Evolutionary conservation across 2,797 vertebrate genomes (phyloP).

Genomic region (Salmo trutta): DNA sequence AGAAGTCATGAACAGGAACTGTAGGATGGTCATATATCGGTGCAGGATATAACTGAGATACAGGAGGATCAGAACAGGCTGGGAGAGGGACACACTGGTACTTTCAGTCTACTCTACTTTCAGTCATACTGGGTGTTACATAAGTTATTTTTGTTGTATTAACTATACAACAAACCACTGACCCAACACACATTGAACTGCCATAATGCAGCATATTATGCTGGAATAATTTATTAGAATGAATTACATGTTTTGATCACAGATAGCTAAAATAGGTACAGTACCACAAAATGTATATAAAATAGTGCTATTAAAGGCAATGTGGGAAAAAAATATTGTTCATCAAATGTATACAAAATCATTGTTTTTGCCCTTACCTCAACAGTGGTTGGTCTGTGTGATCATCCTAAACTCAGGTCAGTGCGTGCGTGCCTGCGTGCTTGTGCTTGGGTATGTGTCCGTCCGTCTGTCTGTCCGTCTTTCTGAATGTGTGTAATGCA

Average conservation of each 20-base stretch:
- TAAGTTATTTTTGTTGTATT: neutral
- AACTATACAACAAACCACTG: neutral
- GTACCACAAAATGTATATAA: too few species aligned
- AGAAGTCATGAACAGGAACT: neutral
- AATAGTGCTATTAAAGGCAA: too few species aligned
- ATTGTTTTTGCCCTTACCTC: neutral
- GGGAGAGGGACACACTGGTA: neutral
- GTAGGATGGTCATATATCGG: neutral
- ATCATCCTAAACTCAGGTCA: neutral
- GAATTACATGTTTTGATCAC: neutral
- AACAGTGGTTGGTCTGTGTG: neutral
- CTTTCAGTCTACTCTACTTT: neutral
- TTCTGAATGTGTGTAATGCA: conserved; percentile 11
- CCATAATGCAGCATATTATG: neutral
- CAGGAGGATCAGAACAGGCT: neutral
- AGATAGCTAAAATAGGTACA: too few species aligned
- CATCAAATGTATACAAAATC: too few species aligned
- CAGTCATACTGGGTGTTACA: neutral
- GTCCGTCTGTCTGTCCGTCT: conserved; percentile 27
- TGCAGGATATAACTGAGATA: neutral
- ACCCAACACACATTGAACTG: neutral
- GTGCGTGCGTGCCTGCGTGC: conserved; percentile 1
- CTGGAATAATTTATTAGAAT: neutral
- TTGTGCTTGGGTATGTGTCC: conserved; percentile 3
- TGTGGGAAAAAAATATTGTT: neutral